Base-by-base conservation (phyloP, 2,888 invertebrate genomes). In the Drosophila recens region DNA sequence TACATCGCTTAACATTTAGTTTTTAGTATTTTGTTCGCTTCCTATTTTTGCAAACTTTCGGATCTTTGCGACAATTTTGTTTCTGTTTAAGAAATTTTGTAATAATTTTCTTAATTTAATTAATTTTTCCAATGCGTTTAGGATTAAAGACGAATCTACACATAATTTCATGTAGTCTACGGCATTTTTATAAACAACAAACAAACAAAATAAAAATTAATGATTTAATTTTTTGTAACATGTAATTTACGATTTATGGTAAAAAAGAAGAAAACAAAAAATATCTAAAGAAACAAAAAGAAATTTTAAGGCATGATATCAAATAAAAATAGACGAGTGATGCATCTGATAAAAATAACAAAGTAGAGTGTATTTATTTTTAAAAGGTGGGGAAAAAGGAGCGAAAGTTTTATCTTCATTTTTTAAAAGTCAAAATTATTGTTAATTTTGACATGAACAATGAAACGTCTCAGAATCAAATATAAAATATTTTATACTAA, bases 281-380 rank as follows among this genome's bases (percentile, higher is more conserved):
- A 73, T 62, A 69, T 69, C 46, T 66, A 72, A 72, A 65, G 64
- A 72, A 69, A 63, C 69, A 76, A 63, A 56, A 63, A 33, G 49
- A 59, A 43, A 72, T 71, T 81, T 86, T 84, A 84, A 81, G 87
- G 72, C 87, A 86, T 80, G 57, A 72, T 81, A 83, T 85, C 80
- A 80, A 83, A 85, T 79, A 79, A 75, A 69, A 67, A 74, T 79
- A 68, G 83, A 83, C 79, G 79, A 84, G 84, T 75, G 70, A 87
- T 84, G 87, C 84, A 84, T 84, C 84, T 84, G 87, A 86, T 72
- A 43, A 48, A 36, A 46, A 27, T 6, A 17, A n/a, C 5, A 17
- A 10, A 9, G 5, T 17, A 0, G 43, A 27, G 6, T 48, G 11
- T 57, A 8, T 27, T 27, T 13, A 51, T 52, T 36, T 6, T 30